Conservation (phyloP, 1,140 invertebrate species). For the Aphaenogaster rudis region DNA sequence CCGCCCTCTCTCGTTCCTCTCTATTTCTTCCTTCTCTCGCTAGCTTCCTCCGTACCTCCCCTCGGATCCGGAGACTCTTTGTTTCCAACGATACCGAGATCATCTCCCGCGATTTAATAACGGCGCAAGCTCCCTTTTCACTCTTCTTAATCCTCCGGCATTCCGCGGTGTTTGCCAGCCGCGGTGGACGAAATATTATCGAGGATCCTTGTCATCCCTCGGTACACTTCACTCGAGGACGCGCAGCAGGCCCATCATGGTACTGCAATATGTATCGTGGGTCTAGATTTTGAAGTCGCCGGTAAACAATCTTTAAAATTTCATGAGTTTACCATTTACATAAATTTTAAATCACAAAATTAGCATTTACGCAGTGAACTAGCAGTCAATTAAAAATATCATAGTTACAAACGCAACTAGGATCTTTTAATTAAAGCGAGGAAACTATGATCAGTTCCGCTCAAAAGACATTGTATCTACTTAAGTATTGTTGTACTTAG, state of each 20-base stretch:
- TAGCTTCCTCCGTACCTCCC: not conserved
- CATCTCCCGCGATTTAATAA: slow-evolving; percentile 75
- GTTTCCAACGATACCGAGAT: slow-evolving; percentile 49
- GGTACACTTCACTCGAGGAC: slow-evolving; percentile 6
- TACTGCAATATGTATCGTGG: not conserved
- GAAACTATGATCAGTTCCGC: not conserved
- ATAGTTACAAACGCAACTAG: not conserved
- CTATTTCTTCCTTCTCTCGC: slow-evolving; percentile 14
- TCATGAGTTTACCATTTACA: not conserved
- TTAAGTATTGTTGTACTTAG: not conserved
- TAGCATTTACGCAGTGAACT: not conserved
- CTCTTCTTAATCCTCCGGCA: slow-evolving; percentile 32
- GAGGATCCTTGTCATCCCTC: slow-evolving; percentile 16
- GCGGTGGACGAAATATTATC: slow-evolving; percentile 64
- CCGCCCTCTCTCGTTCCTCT: slow-evolving; percentile 14
- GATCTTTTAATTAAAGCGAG: not conserved
- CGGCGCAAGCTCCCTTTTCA: slow-evolving; percentile 20
- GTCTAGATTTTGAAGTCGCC: not conserved
- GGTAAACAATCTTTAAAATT: not conserved
- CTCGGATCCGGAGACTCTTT: slow-evolving; percentile 38
- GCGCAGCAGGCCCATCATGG: not conserved
- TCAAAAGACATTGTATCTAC: not conserved
- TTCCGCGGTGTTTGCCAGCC: slow-evolving; percentile 44
- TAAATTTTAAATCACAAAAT: slow-evolving; percentile 12
- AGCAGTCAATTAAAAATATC: not conserved